Base-by-base conservation (phyloP, 2,113 vertebrate genomes). In the Albula glossodonta region DNA sequence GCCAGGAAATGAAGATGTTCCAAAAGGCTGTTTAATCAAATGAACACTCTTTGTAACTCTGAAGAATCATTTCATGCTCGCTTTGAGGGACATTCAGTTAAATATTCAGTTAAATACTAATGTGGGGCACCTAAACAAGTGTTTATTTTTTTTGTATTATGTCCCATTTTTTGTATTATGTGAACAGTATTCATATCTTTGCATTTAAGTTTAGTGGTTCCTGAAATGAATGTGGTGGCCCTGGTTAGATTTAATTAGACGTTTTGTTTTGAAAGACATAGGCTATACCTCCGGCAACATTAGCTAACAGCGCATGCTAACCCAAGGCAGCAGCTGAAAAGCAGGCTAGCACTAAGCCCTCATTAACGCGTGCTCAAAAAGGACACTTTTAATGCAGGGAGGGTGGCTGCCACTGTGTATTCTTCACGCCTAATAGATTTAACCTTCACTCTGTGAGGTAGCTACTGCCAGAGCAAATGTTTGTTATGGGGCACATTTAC, bases 401-500 rank as follows among this genome's bases (percentile, higher is more conserved):
- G 51, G 31, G 83, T 25, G n/a, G 51, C 70, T 48, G 51, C 74
- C 48, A 53, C 31, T n/a, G 19, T 41, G 49, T 77, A 85, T 49
- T 60, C 11, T 66, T 70, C 63, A 60, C 52, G 48, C 83, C 56
- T 60, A 85, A 86, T 87, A 78, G 48, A 48, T 84, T 86, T 86
- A 57, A 83, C 84, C 89, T 84, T 60, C 25, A 15, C 22, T 63
- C 22, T 0, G 4, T 15, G 12, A 83, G 81, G 81, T 85, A 66
- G 83, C 86, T 60, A 70, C 89, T 87, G 88, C 66, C 80, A 8
- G 87, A 63, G 83, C 80, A 51, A 84, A 88, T 90, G 86, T 87
- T 87, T 85, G 89, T 85, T 41, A 60, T 84, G 51, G 70, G 86
- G 17, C 66, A 81, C 84, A 83, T 91, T 91, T 89, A 82, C 92